Conservation (phyloP, 2,797 vertebrate genomes). For the Euphonia xanthogaster region DNA sequence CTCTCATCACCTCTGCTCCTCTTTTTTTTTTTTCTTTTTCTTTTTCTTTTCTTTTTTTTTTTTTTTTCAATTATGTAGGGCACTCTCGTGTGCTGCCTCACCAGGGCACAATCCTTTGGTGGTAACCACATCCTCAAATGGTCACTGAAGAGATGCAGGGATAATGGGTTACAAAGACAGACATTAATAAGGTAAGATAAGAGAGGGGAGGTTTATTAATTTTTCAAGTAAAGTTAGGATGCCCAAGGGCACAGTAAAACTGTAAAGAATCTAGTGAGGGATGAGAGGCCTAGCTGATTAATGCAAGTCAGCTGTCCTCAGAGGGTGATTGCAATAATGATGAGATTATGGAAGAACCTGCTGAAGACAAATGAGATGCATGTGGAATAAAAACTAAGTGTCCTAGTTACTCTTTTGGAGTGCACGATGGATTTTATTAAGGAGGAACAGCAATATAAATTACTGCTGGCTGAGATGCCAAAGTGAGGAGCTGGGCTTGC, state of each 20-base stretch:
- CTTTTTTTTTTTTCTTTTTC: neutral
- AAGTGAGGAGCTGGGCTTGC: neutral
- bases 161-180: constrained; percentile 84
- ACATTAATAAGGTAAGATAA: constrained; percentile 84
- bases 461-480: constrained; percentile 45
- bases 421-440: constrained; percentile 72
- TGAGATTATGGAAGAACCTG: constrained; percentile 82
- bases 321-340: constrained; percentile 82
- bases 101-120: constrained; percentile 67
- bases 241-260: constrained; percentile 82
- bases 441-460: constrained; percentile 65
- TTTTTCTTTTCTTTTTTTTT: neutral
- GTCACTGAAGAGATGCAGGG: constrained; percentile 75
- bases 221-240: constrained; percentile 84
- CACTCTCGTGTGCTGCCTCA: constrained; percentile 48
- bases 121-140: constrained; percentile 74
- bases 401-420: constrained; percentile 79
- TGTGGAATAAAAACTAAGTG: constrained; percentile 79
- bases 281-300: constrained; percentile 82
- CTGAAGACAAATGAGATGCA: constrained; percentile 82
- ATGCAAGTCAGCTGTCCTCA: constrained; percentile 81
- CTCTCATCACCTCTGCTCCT: neutral
- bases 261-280: constrained; percentile 81
- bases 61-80: constrained; percentile 52
- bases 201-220: constrained; percentile 85